These are phyloP conservation scores for Mesocentrotus franciscanus DNA, from an alignment of 53 echinoderm and acorn worm genomes.

Conservation along the genomic window DNA sequence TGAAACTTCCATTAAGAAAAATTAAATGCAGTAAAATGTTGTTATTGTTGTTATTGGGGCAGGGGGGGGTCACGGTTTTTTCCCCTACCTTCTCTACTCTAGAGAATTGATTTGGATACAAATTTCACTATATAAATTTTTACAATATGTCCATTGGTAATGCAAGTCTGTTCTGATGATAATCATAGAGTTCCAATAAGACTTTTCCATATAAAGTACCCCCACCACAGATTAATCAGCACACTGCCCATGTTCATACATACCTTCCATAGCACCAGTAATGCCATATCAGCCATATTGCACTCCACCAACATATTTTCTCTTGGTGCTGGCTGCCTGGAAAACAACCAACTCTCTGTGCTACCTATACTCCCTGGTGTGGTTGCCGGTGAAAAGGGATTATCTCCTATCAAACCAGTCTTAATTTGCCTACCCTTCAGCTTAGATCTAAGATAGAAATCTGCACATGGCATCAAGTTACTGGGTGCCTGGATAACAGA, in stretches of 20 bases:
- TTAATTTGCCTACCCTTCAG: slow-evolving; percentile 37
- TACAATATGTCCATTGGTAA: too few relatives aligned
- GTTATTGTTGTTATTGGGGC: too few relatives aligned
- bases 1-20: too few relatives aligned
- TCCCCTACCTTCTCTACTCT: too few relatives aligned
- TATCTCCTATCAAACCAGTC: slow-evolving; percentile 29
- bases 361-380: slow-evolving; percentile 45
- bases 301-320: slow-evolving; percentile 58
- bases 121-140: too few relatives aligned
- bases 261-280: slow-evolving; percentile 95
- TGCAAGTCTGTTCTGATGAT: too few relatives aligned
- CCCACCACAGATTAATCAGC: too few relatives aligned
- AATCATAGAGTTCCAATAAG: too few relatives aligned
- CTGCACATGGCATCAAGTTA: slow-evolving; percentile 84
- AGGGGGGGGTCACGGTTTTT: too few relatives aligned
- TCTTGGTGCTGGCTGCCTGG: neutral
- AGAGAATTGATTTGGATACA: too few relatives aligned
- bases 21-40: too few relatives aligned
- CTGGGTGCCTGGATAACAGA: slow-evolving; percentile 77
- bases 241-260: slow-evolving; percentile 11
- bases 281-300: slow-evolving; percentile 76
- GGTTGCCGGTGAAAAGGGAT: slow-evolving; percentile 44
- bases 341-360: slow-evolving; percentile 27
- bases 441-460: slow-evolving; percentile 90
- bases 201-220: too few relatives aligned